Evolutionary conservation across 2,888 invertebrate species (phyloP), one percentile per base, ranked within the genome.

Genomic region (Drosophila rellima): DNA sequence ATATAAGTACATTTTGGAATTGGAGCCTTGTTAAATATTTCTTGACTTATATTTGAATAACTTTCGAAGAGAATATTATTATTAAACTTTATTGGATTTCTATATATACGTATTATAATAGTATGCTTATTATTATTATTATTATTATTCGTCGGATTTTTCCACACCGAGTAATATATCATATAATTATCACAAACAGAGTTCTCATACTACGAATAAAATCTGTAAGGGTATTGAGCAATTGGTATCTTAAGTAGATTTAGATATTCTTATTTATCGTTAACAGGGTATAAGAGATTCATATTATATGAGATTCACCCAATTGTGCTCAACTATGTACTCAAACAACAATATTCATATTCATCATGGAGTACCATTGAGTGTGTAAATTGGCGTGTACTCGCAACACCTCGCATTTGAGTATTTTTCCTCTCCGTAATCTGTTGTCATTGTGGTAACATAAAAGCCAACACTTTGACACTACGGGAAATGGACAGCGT

Each of bases 381-480:
- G 15, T 44, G 15, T 15, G n/a, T 48, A 8, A n/a, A 37, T 51
- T 37, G 11, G 15, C 6, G 11, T 11, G 23, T 23, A 23, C 23
- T 39, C 13, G 11, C 17, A 40, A 26, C 45, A 52, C 47, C 56
- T 37, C 26, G 13, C n/a, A 29, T 10, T 10, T 47, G 17, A 35
- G 26, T 15, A 18, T 42, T 48, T 63, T 54, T 51, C 40, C 39
- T 39, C 44, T 15, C 33, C 40, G 18, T 11, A 33, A 45, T 31
- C 8, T 15, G 33, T 26, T 45, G 15, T 13, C 23, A 44, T 33
- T 59, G 42, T 35, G 37, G 23, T 26, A 40, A 17, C 52, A 39
- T 40, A 13, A 50, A 20, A 40, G 65, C 44, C 45, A 52, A 62
- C 61, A 44, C 50, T 39, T 54, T 54, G 26, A 23, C 18, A 5